Evolutionary conservation across 2,113 vertebrate genomes (phyloP), one percentile per base, ranked within the genome.

Genomic region (Centropristis striata): DNA sequence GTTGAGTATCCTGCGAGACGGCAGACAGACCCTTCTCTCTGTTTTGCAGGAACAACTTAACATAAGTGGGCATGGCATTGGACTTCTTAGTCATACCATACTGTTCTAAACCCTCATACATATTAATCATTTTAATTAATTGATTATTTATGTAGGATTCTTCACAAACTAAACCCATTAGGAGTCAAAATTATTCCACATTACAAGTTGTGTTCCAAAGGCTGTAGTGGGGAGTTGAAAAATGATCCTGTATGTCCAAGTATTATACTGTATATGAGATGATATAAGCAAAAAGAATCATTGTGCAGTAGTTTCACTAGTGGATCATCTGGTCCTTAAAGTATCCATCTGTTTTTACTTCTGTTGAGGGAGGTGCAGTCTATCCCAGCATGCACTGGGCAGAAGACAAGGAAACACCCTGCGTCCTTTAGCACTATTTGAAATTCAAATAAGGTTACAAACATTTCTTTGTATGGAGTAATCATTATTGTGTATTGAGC

Each of bases 381-480:
- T 46, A 7, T 83, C 53, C 76, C 76, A 83, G 68, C 63, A 79
- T 77, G 71, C 67, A 57, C 18, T 59, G 25, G 10, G 55, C 20
- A 41, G 53, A 25, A 68, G 32, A 13, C 41, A 67, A 16, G 49
- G 16, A 64, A 64, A 53, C 12, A 23, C 16, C 44, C 6, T 18
- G n/a, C 9, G 10, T 59, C 10, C n/a, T 58, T n/a, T 1, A 61
- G 28, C 32, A 39, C 4, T 47, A 77, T 80, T 67, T 81, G 54
- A 78, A 63, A 50, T 75, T 81, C 55, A 84, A 63, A 76, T 72
- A 10, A 0, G 36, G 12, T 68, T 23, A 5, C 8, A 3, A 53
- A 15, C 20, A 42, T 57, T 13, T 50, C 1, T 44, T 57, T 75
- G 49, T 51, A 46, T 37, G 6, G 12, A 13, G 8, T 47, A 25